Evolutionary conservation across 2,113 vertebrate genomes (phyloP).

Genomic region (Engraulis encrasicolus): DNA sequence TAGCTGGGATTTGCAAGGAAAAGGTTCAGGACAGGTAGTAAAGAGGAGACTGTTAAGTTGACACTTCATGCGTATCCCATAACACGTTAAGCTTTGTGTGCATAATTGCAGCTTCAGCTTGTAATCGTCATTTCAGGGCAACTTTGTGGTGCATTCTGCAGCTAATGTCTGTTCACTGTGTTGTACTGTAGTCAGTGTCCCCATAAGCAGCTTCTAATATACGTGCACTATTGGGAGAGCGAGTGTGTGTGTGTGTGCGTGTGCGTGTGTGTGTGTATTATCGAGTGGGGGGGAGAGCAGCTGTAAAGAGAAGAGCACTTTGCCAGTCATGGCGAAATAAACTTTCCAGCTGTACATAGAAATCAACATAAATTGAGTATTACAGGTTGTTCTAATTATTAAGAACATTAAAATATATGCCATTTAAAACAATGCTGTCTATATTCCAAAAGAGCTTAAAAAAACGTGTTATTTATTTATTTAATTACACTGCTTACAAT

Average conservation of each 20-base stretch:
- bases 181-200: not conserved
- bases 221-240: not conserved
- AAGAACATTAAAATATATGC: not conserved
- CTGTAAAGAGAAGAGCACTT: slow-evolving; percentile 5
- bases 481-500: not conserved
- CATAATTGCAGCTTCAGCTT: not conserved
- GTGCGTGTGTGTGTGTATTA: not conserved
- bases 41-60: not conserved
- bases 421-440: not conserved
- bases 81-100: not conserved
- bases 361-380: not conserved
- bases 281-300: not conserved
- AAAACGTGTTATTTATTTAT: slow-evolving; percentile 2
- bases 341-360: not conserved
- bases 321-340: not conserved
- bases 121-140: not conserved
- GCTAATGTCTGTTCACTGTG: not conserved
- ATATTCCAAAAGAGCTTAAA: not conserved
- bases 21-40: not conserved
- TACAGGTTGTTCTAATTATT: not conserved
- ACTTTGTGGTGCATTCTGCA: not conserved
- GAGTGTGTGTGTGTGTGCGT: not conserved
- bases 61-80: no score
- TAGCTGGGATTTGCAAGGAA: not conserved
- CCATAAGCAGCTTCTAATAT: not conserved